These are phyloP conservation scores for Chloebia gouldiae DNA, from an alignment of 2,113 vertebrate genomes.

Conservation along the genomic window DNA sequence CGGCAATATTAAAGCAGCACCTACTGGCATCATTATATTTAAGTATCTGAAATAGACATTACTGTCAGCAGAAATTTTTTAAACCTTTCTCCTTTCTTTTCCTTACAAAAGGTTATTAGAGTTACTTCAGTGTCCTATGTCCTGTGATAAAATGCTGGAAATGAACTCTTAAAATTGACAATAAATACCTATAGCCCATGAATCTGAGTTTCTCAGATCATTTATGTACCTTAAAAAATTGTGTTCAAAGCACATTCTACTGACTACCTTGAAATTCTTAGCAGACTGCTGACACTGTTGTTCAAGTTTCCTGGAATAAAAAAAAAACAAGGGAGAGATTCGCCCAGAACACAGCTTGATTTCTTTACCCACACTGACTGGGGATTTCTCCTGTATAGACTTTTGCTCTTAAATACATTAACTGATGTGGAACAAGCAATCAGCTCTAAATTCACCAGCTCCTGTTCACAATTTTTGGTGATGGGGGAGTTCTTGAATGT, in stretches of 20 bases:
- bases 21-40: constrained; percentile 57
- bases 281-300: not conserved
- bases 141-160: constrained; percentile 22
- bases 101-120: constrained; percentile 31
- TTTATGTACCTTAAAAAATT: constrained; percentile 12
- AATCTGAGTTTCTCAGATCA: not conserved
- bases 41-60: constrained; percentile 63
- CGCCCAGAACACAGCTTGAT: not conserved
- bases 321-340: not conserved
- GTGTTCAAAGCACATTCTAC: not conserved
- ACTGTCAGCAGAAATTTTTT: constrained; percentile 50
- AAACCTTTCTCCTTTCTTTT: constrained; percentile 25
- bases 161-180: constrained; percentile 25
- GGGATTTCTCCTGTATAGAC: not conserved
- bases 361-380: not conserved
- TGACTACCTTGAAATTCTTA: not conserved
- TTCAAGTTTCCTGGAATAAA: not conserved
- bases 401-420: not conserved
- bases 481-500: fast-evolving
- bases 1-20: constrained; percentile 50
- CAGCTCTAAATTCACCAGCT: not conserved
- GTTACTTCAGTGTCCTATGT: constrained; percentile 3
- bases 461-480: fast-evolving
- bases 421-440: not conserved
- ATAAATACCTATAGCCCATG: not conserved